These are phyloP conservation scores for Ceyx cyanopectus DNA, from an alignment of 2,113 vertebrate genomes.

Conservation along the genomic window DNA sequence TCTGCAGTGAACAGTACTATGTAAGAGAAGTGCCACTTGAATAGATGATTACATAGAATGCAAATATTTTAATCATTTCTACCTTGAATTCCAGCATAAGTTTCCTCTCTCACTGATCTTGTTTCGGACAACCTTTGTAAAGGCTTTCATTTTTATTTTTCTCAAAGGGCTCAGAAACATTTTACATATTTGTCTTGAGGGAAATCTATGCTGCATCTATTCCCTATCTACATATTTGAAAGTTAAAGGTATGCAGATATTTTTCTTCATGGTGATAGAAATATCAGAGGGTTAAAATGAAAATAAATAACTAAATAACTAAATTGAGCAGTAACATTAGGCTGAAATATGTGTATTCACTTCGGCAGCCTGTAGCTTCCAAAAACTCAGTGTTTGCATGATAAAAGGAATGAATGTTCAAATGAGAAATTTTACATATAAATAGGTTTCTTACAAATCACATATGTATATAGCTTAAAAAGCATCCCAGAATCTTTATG, in stretches of 20 bases:
- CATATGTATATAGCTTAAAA: constrained; percentile 47
- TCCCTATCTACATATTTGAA: not conserved
- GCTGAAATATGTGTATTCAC: not conserved
- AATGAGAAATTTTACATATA: constrained; percentile 53
- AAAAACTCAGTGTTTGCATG: constrained; percentile 46
- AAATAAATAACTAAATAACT: not conserved
- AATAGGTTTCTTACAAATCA: constrained; percentile 56
- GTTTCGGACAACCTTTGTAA: not conserved
- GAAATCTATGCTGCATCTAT: not conserved
- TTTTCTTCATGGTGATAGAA: not conserved
- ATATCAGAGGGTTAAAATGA: not conserved
- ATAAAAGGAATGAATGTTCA: constrained; percentile 48
- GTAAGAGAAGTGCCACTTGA: not conserved
- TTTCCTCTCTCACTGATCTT: not conserved
- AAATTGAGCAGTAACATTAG: not conserved
- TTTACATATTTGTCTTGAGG: not conserved
- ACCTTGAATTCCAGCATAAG: not conserved
- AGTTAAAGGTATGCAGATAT: not conserved
- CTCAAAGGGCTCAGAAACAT: not conserved
- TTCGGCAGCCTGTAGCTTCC: not conserved
- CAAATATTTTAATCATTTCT: not conserved
- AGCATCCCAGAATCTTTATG: constrained; percentile 26
- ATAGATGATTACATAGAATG: not conserved
- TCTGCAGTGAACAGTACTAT: not conserved
- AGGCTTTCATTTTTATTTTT: not conserved